Percentiles rank a stretch among this genome's conserved stretches.
Evolutionary conservation across 2,113 vertebrate genomes (phyloP).

Genomic region (Ciconia stormi): DNA sequence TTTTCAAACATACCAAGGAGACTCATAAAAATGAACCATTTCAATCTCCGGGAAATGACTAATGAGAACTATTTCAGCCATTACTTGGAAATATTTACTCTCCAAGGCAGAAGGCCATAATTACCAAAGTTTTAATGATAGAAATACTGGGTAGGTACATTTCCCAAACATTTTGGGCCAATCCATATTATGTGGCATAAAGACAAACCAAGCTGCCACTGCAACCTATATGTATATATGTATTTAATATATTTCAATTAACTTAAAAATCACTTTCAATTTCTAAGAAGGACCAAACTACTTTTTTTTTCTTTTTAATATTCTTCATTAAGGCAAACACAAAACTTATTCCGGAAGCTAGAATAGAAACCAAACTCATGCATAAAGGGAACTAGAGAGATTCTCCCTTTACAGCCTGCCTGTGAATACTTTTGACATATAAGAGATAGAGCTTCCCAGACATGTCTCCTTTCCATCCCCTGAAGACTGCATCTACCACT

Average conservation of each 20-base stretch:
- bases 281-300: neutral
- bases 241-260: neutral
- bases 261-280: neutral
- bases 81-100: neutral
- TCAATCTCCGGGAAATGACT: constrained; percentile 19
- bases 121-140: constrained; percentile 8
- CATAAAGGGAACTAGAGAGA: neutral
- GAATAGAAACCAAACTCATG: neutral
- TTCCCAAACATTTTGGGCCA: neutral
- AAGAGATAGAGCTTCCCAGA: neutral
- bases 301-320: neutral
- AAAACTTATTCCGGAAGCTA: neutral
- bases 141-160: neutral
- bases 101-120: neutral
- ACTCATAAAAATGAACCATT: neutral
- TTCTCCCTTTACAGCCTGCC: neutral
- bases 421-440: neutral
- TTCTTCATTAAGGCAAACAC: neutral
- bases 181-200: neutral
- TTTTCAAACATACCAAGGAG: constrained; percentile 4
- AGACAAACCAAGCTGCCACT: neutral
- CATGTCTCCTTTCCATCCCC: neutral
- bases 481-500: neutral
- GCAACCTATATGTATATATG: neutral
- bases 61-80: neutral